Evolutionary conservation across 2,888 invertebrate genomes (phyloP), one percentile per base, ranked within the genome.

Genomic region (Platycnemis pennipes): DNA sequence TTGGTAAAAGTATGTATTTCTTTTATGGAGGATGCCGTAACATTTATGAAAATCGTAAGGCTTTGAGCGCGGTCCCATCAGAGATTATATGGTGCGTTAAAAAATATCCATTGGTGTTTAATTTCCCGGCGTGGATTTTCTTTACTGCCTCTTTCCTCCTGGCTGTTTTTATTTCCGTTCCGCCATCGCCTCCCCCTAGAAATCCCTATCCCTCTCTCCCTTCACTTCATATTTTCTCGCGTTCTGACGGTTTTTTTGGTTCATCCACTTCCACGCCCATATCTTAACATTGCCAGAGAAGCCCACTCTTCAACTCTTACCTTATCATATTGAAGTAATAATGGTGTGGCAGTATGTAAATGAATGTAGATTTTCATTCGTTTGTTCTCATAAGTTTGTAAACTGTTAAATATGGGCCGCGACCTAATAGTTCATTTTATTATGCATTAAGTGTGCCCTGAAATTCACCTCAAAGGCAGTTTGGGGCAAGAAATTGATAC

Each of bases 91-190:
- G 89, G 89, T 56, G 89, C 89, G 56, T 56, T 42, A 56, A 56
- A 89, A 89, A 89, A 89, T 77, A 89, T 11, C 56, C 89, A 56
- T 42, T 56, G 53, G 42, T 89, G 89, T 56, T 89, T 89, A 89
- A 89, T 89, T 89, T 89, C 56, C 56, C 89, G 42, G 42, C 42
- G 42, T 22, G 89, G 56, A 42, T 63, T 89, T 89, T 89, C 26
- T 89, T 89, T 89, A 53, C 45, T 53, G 49, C 56, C 77, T 31
- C 37, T 37, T 4, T n/a, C 63, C 63, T n/a, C 0, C 19, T 11
- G 19, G 11, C 49, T 49, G 11, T 49, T 88, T 88, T 87, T 87
- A 87, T 87, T 87, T 88, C 49, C 49, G 0, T 49, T 2, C 37
- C 11, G 31, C 16, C 63, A 13, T 1, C 53, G 19, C 56, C 63